Conservation (phyloP, 2,113 vertebrate species). For the Chionis minor region DNA sequence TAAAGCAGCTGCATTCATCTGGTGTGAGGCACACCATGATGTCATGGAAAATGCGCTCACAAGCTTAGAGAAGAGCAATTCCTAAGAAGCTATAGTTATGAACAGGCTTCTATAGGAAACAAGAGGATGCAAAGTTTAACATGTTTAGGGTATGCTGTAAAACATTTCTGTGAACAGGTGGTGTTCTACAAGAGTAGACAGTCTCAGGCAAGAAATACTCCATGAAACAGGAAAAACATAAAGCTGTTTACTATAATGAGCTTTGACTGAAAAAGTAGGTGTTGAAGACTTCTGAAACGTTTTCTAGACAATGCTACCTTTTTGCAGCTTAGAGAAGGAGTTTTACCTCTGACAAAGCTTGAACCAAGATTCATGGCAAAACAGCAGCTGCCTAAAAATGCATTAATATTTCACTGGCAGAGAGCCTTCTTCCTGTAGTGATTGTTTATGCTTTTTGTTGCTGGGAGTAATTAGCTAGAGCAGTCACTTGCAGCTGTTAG, state of each 20-base stretch:
- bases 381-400: constrained; percentile 49
- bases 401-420: constrained; percentile 69
- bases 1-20: background rate
- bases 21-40: background rate
- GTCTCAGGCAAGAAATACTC: background rate
- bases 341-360: background rate
- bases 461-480: constrained; percentile 71
- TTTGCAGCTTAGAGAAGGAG: background rate
- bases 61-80: background rate
- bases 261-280: background rate
- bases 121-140: background rate
- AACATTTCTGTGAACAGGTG: background rate
- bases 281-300: background rate
- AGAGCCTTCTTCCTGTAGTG: constrained; percentile 54
- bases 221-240: background rate
- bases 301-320: background rate
- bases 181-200: background rate
- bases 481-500: constrained; percentile 72
- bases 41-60: background rate
- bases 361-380: constrained; percentile 16
- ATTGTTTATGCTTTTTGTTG: constrained; percentile 69
- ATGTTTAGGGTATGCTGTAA: background rate
- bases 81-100: background rate
- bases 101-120: background rate
- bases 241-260: background rate